A percentile compares a stretch with the other conserved stretches of the same genome.
phyloP scores from a whole-genome alignment of 2,113 vertebrate species.

The Aphyosemion australe region DNA sequence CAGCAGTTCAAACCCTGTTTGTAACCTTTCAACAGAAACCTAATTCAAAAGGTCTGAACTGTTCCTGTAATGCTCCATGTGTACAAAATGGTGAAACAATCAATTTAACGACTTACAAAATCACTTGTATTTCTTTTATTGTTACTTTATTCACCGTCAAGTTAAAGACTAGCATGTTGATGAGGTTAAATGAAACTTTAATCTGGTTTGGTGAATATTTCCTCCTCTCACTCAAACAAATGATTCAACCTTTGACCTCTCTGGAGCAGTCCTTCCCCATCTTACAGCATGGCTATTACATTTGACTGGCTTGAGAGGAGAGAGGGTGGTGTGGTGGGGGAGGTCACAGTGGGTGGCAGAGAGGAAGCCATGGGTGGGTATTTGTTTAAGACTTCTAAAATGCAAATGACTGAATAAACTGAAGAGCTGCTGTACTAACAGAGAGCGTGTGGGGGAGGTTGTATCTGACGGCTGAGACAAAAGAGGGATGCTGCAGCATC shows the following conservation, averaged over 20 bases:
- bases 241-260: slow-evolving; percentile 31
- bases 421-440: slow-evolving; percentile 69
- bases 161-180: slow-evolving; percentile 11
- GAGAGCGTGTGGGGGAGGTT: slow-evolving; percentile 64
- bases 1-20: no score
- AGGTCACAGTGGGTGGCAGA: slow-evolving; percentile 66
- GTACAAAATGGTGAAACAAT: slow-evolving; percentile 21
- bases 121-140: slow-evolving; percentile 23
- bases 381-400: slow-evolving; percentile 79
- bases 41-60: background rate
- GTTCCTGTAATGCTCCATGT: slow-evolving; percentile 19
- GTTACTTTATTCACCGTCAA: slow-evolving; percentile 1
- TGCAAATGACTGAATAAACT: slow-evolving; percentile 72
- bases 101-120: slow-evolving; percentile 40
- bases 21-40: no score
- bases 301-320: slow-evolving; percentile 51
- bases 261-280: slow-evolving; percentile 21
- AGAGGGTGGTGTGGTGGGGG: slow-evolving; percentile 56
- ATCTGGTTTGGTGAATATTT: slow-evolving; percentile 19
- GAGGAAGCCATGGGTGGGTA: slow-evolving; percentile 66
- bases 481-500: slow-evolving; percentile 40
- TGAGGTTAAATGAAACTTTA: slow-evolving; percentile 21
- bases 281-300: slow-evolving; percentile 41
- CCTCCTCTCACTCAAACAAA: slow-evolving; percentile 27
- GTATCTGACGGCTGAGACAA: slow-evolving; percentile 49